Evolutionary conservation across 2,888 invertebrate species (phyloP), one percentile per base, ranked within the genome.

Genomic region (Malthinus flaveolus): DNA sequence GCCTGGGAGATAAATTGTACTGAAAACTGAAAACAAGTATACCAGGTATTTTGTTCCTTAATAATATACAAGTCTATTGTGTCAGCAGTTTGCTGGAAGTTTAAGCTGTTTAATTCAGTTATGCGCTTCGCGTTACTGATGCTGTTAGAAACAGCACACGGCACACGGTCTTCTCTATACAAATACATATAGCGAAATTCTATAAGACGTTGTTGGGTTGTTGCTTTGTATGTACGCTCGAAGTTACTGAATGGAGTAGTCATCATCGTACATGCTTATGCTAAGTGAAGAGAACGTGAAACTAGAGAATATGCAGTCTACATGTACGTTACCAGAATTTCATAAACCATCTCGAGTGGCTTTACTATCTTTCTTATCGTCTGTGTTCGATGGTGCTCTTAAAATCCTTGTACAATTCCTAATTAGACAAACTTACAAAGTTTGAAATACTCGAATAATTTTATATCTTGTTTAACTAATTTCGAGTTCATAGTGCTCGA

Each of bases 281-380:
- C 49, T 58, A 58, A 58, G 48, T 58, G 58, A 53, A 58, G 58
- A 58, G 58, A 58, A 52, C 58, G 58, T 53, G 58, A 53, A 58
- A 58, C 58, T 58, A 53, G 58, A 53, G 58, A 58, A 58, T 49
- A 52, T 58, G 44, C 49, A 49, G 53, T 37, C 45, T 58, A 50
- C 49, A 53, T 58, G 33, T 58, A 58, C 53, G 58, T 51, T 35
- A 48, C 52, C 52, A 47, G 51, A 51, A 57, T 57, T 57, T 57
- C 57, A 39, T 57, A 57, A 57, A 57, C 57, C 57, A 57, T 52
- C 52, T 39, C 33, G 32, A 57, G 23, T 47, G 36, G n/a, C 10
- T 35, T 33, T n/a, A 12, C 32, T 15, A 44, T 45, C 46, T 36
- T 13, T 31, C 37, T 33, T 49, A 46, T 36, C 49, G 44, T 55